Percentiles rank a stretch among this genome's conserved stretches.
These are phyloP conservation scores for Diglossa cyanea DNA, from an alignment of 2,797 vertebrate genomes.

Conservation along the genomic window DNA sequence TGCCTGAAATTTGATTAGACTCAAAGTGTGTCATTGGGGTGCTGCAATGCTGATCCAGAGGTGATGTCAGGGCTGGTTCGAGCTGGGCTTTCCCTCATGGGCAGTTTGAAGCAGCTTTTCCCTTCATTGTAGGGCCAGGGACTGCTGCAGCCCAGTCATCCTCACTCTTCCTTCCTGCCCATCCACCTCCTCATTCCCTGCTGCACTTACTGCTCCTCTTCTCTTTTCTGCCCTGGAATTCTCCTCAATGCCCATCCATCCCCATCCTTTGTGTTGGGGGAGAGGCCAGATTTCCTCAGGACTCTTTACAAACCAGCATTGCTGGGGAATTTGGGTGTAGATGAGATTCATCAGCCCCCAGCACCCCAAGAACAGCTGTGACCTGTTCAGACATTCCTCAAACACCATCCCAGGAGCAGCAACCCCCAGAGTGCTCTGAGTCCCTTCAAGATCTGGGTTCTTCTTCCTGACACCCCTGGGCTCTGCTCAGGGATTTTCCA, in stretches of 20 bases:
- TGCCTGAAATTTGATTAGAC: not conserved
- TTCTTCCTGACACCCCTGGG: not conserved
- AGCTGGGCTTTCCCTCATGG: not conserved
- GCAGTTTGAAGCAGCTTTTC: not conserved
- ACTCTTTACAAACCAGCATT: not conserved
- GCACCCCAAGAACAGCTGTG: accelerated
- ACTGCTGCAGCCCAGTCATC: not conserved
- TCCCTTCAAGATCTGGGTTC: accelerated
- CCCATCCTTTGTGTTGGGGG: not conserved
- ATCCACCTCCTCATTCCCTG: not conserved
- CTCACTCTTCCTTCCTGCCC: not conserved
- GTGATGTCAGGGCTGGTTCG: not conserved
- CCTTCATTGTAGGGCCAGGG: accelerated
- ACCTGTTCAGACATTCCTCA: not conserved
- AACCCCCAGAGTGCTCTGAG: not conserved
- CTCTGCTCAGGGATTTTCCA: not conserved
- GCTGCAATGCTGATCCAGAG: not conserved
- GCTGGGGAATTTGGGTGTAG: not conserved
- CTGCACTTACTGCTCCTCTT: not conserved
- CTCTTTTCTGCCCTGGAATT: not conserved
- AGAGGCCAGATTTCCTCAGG: not conserved
- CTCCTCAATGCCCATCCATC: not conserved
- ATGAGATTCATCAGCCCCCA: not conserved
- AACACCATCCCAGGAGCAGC: not conserved
- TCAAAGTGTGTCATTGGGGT: not conserved